Base-by-base conservation (phyloP, 1,140 invertebrate species). In the Drosophila neocordata region DNA sequence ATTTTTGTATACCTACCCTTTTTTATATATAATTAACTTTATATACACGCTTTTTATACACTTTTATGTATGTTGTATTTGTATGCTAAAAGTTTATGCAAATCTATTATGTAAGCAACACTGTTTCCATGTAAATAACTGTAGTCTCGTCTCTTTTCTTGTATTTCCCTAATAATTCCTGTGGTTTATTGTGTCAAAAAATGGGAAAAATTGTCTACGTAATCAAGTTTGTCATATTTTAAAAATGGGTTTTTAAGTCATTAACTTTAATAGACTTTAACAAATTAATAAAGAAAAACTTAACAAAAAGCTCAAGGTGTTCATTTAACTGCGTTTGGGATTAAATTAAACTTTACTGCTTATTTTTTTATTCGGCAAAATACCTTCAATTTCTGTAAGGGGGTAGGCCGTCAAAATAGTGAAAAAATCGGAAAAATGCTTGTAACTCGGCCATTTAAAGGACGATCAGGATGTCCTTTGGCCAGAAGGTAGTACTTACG, bases 241-340 rank as follows among this genome's bases (percentile, higher is more conserved):
- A 6, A 56, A 64, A 31, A 55, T 27, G 51, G 56, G 15, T 48
- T 38, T 55, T 64, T 88, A 88, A 88, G 83, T 88, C 83, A 88
- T 88, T 88, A 88, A 73, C 52, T 88, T 73, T 88, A 88, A 77
- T 88, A 87, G 79, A 69, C 57, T 59, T 74, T 72, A 85, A 79
- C 62, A 79, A 82, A 77, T 79, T 79, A 69, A 67, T 79, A 74
- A 74, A 64, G 64, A 59, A 11, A 69, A 67, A 18, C 24, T 55
- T 70, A 44, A 67, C 60, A 20, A 56, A 13, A 79, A 58, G 22
- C n/a, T n/a, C n/a, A n/a, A n/a, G n/a, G n/a, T n/a, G n/a, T n/a
- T n/a, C n/a, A n/a, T n/a, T n/a, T n/a, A n/a, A n/a, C n/a, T n/a
- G n/a, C n/a, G n/a, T n/a, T n/a, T n/a, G n/a, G n/a, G n/a, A n/a